A percentile compares a stretch with the other conserved stretches of the same genome.
Evolutionary conservation across 1,140 invertebrate species (phyloP).

Genomic region (Drosophila leontia): DNA sequence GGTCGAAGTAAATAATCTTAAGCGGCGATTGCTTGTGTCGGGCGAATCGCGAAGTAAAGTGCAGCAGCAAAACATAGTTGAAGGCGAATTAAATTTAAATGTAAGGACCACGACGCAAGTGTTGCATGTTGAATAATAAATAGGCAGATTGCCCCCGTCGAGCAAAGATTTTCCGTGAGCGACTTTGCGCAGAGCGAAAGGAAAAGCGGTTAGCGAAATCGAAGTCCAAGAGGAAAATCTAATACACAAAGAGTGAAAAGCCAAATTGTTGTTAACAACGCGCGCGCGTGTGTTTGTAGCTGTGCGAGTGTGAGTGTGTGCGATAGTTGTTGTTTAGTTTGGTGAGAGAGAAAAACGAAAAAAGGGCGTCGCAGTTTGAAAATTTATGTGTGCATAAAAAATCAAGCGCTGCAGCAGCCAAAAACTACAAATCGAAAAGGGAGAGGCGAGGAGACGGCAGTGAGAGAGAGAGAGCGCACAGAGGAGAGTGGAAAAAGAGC

Average conservation of each 20-base stretch:
- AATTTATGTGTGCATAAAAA: slow-evolving; percentile 66
- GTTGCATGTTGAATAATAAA: slow-evolving; percentile 22
- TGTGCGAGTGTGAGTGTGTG: slow-evolving; percentile 15
- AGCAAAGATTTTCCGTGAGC: slow-evolving; percentile 1
- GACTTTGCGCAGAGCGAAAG: slow-evolving; percentile 36
- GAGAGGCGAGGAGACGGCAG: slow-evolving; percentile 10
- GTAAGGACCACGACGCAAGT: slow-evolving; percentile 25
- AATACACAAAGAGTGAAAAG: slow-evolving; percentile 63
- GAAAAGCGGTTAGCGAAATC: slow-evolving; percentile 46
- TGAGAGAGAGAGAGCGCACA: slow-evolving; percentile 17
- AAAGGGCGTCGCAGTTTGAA: slow-evolving; percentile 74
- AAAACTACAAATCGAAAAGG: slow-evolving; percentile 33
- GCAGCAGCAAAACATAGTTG: slow-evolving; percentile 9
- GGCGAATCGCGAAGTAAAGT: slow-evolving; percentile 29
- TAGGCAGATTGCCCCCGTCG: slow-evolving; percentile 5
- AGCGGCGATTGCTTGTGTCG: slow-evolving; percentile 37
- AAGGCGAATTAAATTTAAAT: slow-evolving; percentile 6
- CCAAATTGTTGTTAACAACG: slow-evolving; percentile 56
- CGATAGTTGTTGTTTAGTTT: slow-evolving; percentile 46
- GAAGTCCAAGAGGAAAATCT: slow-evolving; percentile 51
- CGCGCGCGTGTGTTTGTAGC: slow-evolving; percentile 16
- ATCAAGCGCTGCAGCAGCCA: slow-evolving; percentile 53
- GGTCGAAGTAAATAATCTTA: slow-evolving; percentile 12
- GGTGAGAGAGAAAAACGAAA: slow-evolving; percentile 52
- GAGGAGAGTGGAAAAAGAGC: slow-evolving; percentile 18